Percentiles rank a stretch among this genome's conserved stretches.
These are phyloP conservation scores for Epizoanthus fatuus DNA, from an alignment of 92 coral and sea anemone species.

Conservation along the genomic window DNA sequence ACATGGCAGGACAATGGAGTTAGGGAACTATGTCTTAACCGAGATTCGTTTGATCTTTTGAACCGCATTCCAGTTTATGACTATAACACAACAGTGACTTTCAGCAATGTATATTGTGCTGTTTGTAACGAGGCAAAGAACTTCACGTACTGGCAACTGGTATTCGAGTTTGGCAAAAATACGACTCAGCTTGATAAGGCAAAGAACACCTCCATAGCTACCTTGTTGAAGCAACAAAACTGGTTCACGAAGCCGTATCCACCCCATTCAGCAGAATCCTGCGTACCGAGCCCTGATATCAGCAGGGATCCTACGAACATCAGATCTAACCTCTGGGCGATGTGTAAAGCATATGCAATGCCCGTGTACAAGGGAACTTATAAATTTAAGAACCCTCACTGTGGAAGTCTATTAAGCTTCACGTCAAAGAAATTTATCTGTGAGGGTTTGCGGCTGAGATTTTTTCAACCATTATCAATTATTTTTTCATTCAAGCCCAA, in stretches of 20 bases:
- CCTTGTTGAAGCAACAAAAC: background rate
- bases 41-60: no score
- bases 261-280: background rate
- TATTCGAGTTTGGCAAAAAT: background rate
- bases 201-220: background rate
- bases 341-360: background rate
- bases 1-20: no score
- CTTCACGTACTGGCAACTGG: background rate
- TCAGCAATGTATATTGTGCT: background rate
- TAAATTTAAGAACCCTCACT: background rate
- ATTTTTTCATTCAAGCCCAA: background rate
- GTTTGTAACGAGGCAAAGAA: background rate
- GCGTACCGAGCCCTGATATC: background rate
- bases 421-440: no score
- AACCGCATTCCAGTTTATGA: no score
- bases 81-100: no score
- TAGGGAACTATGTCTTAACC: no score
- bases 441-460: no score
- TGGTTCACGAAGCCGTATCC: background rate
- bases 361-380: background rate
- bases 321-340: background rate
- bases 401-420: no score
- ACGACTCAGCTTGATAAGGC: background rate
- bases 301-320: background rate
- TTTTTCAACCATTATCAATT: background rate